Evolutionary conservation across 2,797 vertebrate genomes (phyloP).

Genomic region (Lepidocolaptes lacrymiger): DNA sequence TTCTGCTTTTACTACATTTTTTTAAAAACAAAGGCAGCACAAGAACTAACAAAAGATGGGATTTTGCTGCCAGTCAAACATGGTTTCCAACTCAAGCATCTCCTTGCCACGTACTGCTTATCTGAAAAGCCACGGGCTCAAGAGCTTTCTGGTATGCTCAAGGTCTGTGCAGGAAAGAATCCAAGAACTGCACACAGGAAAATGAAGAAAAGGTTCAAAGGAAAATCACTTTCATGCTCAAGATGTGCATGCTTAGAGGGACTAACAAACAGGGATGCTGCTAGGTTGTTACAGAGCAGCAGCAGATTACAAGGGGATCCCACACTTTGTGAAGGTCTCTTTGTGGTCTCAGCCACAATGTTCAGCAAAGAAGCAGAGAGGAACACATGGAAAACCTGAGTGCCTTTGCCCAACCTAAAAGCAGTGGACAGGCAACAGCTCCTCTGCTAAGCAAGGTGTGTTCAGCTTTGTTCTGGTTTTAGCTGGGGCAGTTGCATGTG

Average conservation of each 20-base stretch:
- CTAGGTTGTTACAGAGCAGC: neutral
- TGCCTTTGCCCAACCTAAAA: neutral
- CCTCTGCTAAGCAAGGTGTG: neutral
- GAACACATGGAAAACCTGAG: neutral
- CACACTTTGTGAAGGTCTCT: neutral
- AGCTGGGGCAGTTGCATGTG: neutral
- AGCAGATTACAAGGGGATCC: rapidly evolving
- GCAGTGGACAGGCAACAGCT: neutral
- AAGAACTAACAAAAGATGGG: neutral
- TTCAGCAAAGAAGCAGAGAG: neutral
- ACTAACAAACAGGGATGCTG: neutral
- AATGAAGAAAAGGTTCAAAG: neutral
- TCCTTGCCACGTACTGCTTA: neutral
- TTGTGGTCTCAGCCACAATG: neutral
- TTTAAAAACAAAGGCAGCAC: neutral
- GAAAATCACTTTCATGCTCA: neutral
- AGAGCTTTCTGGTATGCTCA: slow-evolving; percentile 10
- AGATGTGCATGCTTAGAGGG: neutral
- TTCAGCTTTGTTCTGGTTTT: neutral
- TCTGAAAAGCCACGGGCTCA: neutral
- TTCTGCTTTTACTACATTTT: neutral
- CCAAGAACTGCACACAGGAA: neutral
- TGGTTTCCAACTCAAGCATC: neutral
- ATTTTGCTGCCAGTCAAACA: neutral
- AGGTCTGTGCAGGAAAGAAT: neutral